These are phyloP conservation scores for Punctoribates punctum DNA, from an alignment of 2,888 invertebrate species.

Conservation along the genomic window DNA sequence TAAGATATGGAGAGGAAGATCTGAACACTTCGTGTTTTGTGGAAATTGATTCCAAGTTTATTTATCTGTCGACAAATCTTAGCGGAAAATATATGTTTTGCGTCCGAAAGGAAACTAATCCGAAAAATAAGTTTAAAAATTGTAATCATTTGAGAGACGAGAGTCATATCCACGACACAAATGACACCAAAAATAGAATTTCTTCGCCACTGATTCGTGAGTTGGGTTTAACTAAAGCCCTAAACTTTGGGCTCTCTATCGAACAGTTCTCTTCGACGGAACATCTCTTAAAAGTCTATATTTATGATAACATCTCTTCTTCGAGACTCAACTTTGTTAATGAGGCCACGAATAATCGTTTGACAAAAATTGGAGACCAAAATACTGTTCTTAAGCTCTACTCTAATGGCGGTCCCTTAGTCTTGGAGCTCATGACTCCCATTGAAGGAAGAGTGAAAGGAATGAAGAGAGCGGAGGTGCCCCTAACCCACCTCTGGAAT, in stretches of 20 bases:
- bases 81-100: conserved; percentile 38
- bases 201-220: conserved; percentile 20
- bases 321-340: conserved; percentile 27
- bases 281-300: conserved; percentile 37
- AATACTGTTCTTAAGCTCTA: conserved; percentile 22
- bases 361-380: conserved; percentile 10
- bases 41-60: conserved; percentile 19
- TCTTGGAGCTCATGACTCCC: conserved; percentile 25
- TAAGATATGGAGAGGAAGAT: conserved; percentile 38
- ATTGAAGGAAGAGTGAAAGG: conserved; percentile 29
- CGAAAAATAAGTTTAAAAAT: conserved; percentile 5
- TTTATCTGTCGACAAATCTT: conserved; percentile 33
- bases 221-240: conserved; percentile 24
- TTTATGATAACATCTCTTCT: conserved; percentile 35
- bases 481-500: conserved; percentile 32
- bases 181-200: conserved; percentile 22
- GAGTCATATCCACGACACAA: background rate
- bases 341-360: background rate
- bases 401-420: conserved; percentile 17
- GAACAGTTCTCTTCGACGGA: conserved; percentile 37
- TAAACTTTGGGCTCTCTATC: conserved; percentile 38
- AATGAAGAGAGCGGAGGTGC: conserved; percentile 20
- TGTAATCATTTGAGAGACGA: background rate
- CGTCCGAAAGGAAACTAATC: conserved; percentile 26
- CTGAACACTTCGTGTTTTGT: conserved; percentile 34